A percentile compares a stretch with the other conserved stretches of the same genome.
These are phyloP conservation scores for Conomelus anceps DNA, from an alignment of 2,888 invertebrate species.

Conservation along the genomic window DNA sequence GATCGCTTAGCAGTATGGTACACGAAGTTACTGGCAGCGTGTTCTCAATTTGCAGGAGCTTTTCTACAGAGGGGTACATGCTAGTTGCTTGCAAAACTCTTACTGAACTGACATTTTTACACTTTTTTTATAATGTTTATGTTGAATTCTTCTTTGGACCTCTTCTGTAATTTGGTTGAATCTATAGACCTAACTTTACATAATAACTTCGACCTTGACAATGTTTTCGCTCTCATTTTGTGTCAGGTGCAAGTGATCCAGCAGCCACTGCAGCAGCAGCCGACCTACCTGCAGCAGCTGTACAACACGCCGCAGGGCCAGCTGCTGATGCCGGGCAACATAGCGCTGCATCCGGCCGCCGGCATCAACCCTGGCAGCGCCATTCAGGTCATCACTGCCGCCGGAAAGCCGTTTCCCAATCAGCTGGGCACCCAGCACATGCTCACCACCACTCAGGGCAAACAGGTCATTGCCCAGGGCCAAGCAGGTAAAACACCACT, in stretches of 20 bases:
- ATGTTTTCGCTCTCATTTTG: constrained; percentile 1
- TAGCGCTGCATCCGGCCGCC: constrained; percentile 60
- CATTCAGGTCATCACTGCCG: constrained; percentile 73
- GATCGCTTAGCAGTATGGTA: too few species aligned
- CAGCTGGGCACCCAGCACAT: constrained; percentile 72
- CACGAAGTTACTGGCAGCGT: too few species aligned
- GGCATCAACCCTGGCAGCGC: constrained; percentile 69
- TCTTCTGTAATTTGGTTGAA: too few species aligned
- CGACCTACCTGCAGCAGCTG: constrained; percentile 66
- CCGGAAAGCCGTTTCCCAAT: constrained; percentile 73
- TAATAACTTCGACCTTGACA: too few species aligned
- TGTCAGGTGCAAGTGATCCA: constrained; percentile 72
- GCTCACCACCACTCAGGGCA: constrained; percentile 63
- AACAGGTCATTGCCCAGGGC: constrained; percentile 40
- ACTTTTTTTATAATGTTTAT: too few species aligned
- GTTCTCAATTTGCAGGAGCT: too few species aligned
- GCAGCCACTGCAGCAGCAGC: constrained; percentile 66
- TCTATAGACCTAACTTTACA: too few species aligned
- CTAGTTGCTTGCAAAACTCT: too few species aligned
- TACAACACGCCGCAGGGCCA: constrained; percentile 71
- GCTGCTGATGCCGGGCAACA: constrained; percentile 72
- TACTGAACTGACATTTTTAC: too few species aligned
- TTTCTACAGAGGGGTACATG: too few species aligned
- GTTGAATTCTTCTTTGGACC: too few species aligned
- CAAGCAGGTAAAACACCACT: constrained; percentile 43